Base-by-base conservation (phyloP, 2,888 invertebrate genomes). In the Acanthosepion pharaonis region DNA sequence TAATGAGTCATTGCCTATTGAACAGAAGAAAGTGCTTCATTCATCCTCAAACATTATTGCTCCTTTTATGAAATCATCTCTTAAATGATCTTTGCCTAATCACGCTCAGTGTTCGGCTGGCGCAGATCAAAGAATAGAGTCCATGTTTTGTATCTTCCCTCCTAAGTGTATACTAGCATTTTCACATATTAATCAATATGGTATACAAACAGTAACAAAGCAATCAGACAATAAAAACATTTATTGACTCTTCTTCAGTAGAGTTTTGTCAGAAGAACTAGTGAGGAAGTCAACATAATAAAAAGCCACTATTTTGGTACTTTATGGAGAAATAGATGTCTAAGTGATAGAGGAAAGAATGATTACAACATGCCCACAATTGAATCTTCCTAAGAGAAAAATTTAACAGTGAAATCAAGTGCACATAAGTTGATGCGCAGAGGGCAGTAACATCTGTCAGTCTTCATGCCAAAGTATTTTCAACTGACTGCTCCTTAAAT, bases 1-100 rank as follows among this genome's bases (percentile, higher is more conserved):
- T 78, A 78, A n/a, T 78, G 78, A 78, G n/a, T 78, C 78, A 78
- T 78, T 78, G 78, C n/a, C n/a, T 78, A 78, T 78, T 78, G 78
- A 78, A 78, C 78, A 78, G 11, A 78, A 78, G 78, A 78, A 78
- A 78, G 78, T 78, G n/a, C 78, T 78, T 78, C 11, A n/a, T 78
- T 78, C n/a, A n/a, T 78, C 78, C 33, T 78, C 15, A 33, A 78
- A 78, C 78, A 11, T 78, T 78, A 78, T 78, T n/a, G 11, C 15
- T 78, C 15, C 59, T 78, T 78, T 15, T 78, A 78, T 78, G n/a
- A 78, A 78, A 78, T 78, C 78, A 78, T 78, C 78, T 78, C n/a
- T 78, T n/a, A 78, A 78, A 78, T 78, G 78, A n/a, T 78, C n/a
- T 78, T n/a, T 15, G n/a, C 11, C 78, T 33, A 59, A 78, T n/a